Evolutionary conservation across 2,797 vertebrate species (phyloP).

Genomic region (Capromys pilorides): DNA sequence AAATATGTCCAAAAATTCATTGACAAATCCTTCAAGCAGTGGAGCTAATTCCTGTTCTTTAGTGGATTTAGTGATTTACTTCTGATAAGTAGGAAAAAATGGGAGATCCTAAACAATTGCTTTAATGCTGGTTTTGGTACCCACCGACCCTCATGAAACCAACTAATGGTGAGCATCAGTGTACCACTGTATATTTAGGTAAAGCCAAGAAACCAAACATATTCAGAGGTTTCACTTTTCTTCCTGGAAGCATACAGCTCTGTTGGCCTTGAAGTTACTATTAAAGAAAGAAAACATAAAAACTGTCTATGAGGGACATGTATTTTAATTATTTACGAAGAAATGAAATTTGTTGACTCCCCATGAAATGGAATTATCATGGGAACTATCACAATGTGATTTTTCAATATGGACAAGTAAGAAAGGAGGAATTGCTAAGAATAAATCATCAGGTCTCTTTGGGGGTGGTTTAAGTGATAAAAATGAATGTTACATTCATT

Average conservation of each 20-base stretch:
- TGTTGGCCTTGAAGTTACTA: constrained; percentile 49
- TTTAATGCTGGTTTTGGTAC: background rate
- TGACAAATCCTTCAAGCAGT: background rate
- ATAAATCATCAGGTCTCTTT: background rate
- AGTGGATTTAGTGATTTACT: constrained; percentile 20
- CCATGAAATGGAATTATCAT: background rate
- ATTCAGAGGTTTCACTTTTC: constrained; percentile 34
- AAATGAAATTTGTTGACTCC: constrained; percentile 24
- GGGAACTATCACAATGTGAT: constrained; percentile 38
- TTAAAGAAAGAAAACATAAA: background rate
- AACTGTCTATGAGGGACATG: background rate
- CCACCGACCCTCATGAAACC: background rate
- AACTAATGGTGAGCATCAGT: background rate
- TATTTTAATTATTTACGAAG: constrained; percentile 46
- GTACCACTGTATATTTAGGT: background rate
- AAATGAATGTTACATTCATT: background rate
- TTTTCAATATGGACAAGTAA: background rate
- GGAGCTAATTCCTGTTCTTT: background rate
- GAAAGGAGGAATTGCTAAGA: constrained; percentile 16
- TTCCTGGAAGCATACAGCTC: constrained; percentile 33
- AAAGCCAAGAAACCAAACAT: constrained; percentile 37
- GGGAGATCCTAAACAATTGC: too few relatives aligned
- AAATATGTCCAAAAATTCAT: constrained; percentile 50
- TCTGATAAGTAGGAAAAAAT: background rate
- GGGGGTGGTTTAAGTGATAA: background rate